phyloP scores from a whole-genome alignment of 2,113 vertebrate genomes.

The Colaptes auratus region DNA sequence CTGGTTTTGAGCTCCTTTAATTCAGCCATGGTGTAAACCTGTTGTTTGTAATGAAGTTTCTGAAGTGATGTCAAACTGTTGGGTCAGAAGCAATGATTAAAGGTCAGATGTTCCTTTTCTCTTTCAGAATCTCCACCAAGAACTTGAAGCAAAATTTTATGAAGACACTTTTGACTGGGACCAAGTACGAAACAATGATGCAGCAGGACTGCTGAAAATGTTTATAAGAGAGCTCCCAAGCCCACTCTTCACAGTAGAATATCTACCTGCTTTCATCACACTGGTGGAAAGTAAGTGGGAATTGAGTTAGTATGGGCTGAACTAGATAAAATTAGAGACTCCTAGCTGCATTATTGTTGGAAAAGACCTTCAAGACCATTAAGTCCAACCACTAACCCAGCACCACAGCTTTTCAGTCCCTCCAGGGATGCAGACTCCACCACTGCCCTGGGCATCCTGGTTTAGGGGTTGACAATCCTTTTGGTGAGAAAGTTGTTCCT shows the following conservation, averaged over 20 bases:
- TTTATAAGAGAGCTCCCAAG: conserved; percentile 93
- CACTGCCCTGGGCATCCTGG: no score
- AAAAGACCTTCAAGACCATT: no score
- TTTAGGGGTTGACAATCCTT: no score
- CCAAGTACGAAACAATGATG: conserved; percentile 89
- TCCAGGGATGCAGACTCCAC: no score
- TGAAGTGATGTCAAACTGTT: not conserved
- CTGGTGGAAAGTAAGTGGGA: conserved; percentile 86
- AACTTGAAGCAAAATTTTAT: conserved; percentile 88
- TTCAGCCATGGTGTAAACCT: not conserved
- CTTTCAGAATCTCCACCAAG: conserved; percentile 87
- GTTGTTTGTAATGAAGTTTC: not conserved
- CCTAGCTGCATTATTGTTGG: no score
- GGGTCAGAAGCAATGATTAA: not conserved
- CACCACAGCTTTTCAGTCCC: no score
- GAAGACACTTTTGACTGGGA: conserved; percentile 90
- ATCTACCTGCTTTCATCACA: conserved; percentile 86
- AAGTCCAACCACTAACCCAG: no score
- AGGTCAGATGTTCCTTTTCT: not conserved
- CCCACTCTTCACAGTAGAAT: conserved; percentile 90
- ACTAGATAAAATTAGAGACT: not conserved
- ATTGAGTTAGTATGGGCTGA: not conserved
- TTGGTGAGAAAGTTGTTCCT: no score
- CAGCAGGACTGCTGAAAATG: conserved; percentile 92
- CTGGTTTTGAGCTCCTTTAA: not conserved